A percentile compares a stretch with the other conserved stretches of the same genome.
These are phyloP conservation scores for Dione vanillae DNA, from an alignment of 2,888 invertebrate species.

Conservation along the genomic window DNA sequence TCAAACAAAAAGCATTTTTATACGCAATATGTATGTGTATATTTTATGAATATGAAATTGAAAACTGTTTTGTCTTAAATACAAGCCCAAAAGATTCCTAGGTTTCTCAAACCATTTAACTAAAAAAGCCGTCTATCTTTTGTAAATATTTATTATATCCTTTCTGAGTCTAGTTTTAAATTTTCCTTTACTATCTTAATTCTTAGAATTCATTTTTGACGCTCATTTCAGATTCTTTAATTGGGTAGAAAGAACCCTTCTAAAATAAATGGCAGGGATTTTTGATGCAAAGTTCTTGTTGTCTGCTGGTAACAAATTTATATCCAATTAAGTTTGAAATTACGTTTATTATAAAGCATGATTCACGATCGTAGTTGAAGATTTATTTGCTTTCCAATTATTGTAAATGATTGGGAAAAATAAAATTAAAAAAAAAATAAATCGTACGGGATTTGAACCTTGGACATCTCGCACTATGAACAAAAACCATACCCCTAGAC, in stretches of 20 bases:
- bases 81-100: slow-evolving; percentile 36
- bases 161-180: slow-evolving; percentile 73
- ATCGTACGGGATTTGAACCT: slow-evolving; percentile 84
- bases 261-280: slow-evolving; percentile 1
- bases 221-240: slow-evolving; percentile 50
- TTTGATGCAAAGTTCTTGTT: too few relatives aligned
- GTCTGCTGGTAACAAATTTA: too few relatives aligned
- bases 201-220: slow-evolving; percentile 61
- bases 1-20: too few relatives aligned
- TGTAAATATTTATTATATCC: slow-evolving; percentile 75
- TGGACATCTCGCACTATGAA: slow-evolving; percentile 84
- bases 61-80: neutral
- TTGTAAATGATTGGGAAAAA: too few relatives aligned
- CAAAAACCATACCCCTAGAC: slow-evolving; percentile 84
- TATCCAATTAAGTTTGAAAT: neutral
- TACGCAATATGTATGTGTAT: too few relatives aligned
- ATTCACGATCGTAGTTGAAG: neutral
- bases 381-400: neutral
- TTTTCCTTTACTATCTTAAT: slow-evolving; percentile 71
- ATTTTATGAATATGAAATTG: neutral
- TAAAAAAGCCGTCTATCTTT: slow-evolving; percentile 64
- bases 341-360: neutral
- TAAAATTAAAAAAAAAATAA: slow-evolving; percentile 35
- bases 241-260: slow-evolving; percentile 8
- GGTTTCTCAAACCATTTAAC: slow-evolving; percentile 75